A percentile compares a stretch with the other conserved stretches of the same genome.
These are phyloP conservation scores for Chunga burmeisteri DNA, from an alignment of 2,113 vertebrate genomes.

Conservation along the genomic window DNA sequence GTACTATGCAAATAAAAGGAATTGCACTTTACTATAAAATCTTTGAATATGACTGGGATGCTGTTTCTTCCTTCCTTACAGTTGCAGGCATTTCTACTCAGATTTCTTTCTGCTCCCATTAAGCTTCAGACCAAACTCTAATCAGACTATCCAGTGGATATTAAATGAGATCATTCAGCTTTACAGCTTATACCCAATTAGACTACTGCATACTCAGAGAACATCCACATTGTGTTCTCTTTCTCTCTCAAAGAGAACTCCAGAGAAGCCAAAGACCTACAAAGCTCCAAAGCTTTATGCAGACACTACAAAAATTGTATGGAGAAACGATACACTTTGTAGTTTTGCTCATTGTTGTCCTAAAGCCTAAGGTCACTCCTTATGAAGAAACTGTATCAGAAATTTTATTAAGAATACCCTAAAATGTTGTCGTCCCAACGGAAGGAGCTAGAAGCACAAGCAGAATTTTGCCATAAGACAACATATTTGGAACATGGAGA, in stretches of 20 bases:
- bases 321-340: background rate
- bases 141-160: background rate
- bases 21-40: background rate
- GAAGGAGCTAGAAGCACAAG: background rate
- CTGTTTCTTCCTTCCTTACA: background rate
- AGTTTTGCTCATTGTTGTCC: background rate
- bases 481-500: background rate
- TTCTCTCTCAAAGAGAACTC: background rate
- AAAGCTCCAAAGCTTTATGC: background rate
- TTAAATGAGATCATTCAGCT: conserved; percentile 4
- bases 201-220: background rate
- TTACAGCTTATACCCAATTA: background rate
- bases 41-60: background rate
- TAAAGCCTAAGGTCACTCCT: background rate
- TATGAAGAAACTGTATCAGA: background rate
- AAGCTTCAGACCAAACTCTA: background rate
- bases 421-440: background rate
- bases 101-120: background rate
- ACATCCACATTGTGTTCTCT: background rate
- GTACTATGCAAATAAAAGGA: background rate
- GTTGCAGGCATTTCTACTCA: background rate
- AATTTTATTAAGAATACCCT: background rate
- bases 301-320: background rate
- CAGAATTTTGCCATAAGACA: background rate
- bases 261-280: background rate